These are phyloP conservation scores for Lochmaea capreae DNA, from an alignment of 2,888 invertebrate species.

Conservation along the genomic window DNA sequence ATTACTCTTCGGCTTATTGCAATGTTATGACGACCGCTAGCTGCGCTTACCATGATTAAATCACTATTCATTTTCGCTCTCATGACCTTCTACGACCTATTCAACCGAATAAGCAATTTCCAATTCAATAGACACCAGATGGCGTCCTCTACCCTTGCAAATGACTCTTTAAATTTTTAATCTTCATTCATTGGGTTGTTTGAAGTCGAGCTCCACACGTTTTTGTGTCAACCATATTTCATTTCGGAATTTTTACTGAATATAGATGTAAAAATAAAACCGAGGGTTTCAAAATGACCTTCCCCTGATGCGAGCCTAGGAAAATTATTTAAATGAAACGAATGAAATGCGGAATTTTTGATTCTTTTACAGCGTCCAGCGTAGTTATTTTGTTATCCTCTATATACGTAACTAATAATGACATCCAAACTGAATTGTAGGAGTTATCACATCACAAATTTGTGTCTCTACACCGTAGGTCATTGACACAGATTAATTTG, in stretches of 20 bases:
- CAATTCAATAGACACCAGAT: constrained; percentile 51
- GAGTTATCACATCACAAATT: neutral
- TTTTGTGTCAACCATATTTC: constrained; percentile 34
- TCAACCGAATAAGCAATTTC: constrained; percentile 50
- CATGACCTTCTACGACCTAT: constrained; percentile 39
- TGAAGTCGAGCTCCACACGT: constrained; percentile 18
- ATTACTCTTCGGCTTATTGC: constrained; percentile 41
- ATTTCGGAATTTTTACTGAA: constrained; percentile 23
- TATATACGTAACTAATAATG: neutral
- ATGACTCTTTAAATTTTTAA: constrained; percentile 53
- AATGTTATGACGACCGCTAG: constrained; percentile 41
- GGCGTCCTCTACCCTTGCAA: constrained; percentile 46
- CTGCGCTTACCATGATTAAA: constrained; percentile 48
- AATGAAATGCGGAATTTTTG: constrained; percentile 12
- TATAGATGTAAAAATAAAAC: constrained; percentile 9
- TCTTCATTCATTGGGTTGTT: constrained; percentile 47
- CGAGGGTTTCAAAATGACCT: constrained; percentile 20
- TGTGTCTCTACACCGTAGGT: too few relatives aligned
- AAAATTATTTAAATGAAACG: constrained; percentile 9
- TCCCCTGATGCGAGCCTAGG: neutral
- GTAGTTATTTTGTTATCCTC: neutral
- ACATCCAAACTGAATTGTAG: neutral
- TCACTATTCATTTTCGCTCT: constrained; percentile 51
- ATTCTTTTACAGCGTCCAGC: neutral
- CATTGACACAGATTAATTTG: too few relatives aligned